phyloP scores from a whole-genome alignment of 2,888 invertebrate species.

The Encarsia formosa region DNA sequence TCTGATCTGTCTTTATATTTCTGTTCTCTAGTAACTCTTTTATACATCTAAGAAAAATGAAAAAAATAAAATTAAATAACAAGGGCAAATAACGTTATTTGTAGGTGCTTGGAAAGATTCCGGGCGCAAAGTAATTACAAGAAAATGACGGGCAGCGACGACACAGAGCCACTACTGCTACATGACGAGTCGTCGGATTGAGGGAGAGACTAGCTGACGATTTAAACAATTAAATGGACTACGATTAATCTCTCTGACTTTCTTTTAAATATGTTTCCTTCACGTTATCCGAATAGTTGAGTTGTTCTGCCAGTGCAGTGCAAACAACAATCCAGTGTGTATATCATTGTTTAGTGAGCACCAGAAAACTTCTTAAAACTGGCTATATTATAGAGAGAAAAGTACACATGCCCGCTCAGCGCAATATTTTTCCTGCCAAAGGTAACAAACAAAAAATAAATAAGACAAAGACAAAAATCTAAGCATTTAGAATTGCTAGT shows the following conservation, averaged over 20 bases:
- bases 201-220: slow-evolving; percentile 21
- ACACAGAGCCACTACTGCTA: slow-evolving; percentile 5
- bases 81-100: too few species aligned
- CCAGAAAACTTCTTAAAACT: background rate
- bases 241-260: slow-evolving; percentile 5
- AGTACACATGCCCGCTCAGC: background rate
- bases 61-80: too few species aligned
- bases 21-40: too few species aligned
- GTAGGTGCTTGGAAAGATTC: slow-evolving; percentile 54
- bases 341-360: background rate
- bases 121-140: slow-evolving; percentile 53
- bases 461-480: too few species aligned
- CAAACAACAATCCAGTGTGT: background rate
- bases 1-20: too few species aligned
- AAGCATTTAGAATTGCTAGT: too few species aligned
- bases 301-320: slow-evolving; percentile 5
- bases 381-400: background rate
- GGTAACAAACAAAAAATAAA: background rate
- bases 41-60: too few species aligned
- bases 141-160: slow-evolving; percentile 15
- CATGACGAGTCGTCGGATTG: slow-evolving; percentile 16
- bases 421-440: background rate
- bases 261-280: background rate
- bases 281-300: background rate
- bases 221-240: slow-evolving; percentile 15